Base-by-base conservation (phyloP, 2,113 vertebrate species). In the Ailurus styani region DNA sequence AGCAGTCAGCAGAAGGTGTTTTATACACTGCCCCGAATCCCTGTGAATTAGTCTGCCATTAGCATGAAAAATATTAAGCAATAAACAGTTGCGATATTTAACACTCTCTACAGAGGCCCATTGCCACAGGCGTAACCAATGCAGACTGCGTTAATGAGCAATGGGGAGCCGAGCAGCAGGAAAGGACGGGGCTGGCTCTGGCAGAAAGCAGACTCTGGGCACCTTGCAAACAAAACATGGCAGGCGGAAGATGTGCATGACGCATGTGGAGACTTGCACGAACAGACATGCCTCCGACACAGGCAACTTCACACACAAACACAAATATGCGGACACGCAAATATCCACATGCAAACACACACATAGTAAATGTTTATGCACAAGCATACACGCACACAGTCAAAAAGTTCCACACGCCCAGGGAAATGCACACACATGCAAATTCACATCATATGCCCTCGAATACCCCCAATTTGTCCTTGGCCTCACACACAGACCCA, bases 1-100 rank as follows among this genome's bases (percentile, higher is more conserved):
- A 97, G 47, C 88, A 93, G 82, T 68, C 57, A 83, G 95, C 96
- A 96, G 98, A 96, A 97, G 91, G 93, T 90, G 93, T 97, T 97
- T 98, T 97, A 97, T 95, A 79, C 66, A 91, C 93, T 84, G 89
- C 86, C 88, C 93, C 0, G 25, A 88, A 78, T 97, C 91, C 72
- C 95, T 83, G 93, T 95, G 94, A 97, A 96, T 96, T 97, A 95
- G 86, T 83, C 82, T 78, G 91, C 95, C 42, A 87, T 97, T 96
- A 97, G 79, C 83, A 93, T 97, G 93, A 96, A 93, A 96, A 96
- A 98, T 98, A 93, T 95, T 95, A 97, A 96, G 95, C 97, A 96
- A 96, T 97, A 98, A 96, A 95, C 89, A 84, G 86, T 96, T 81
- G 95, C 1, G 6, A 97, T 96, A 93, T 93, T 96, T 97, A 97